Conservation (phyloP, 2,888 invertebrate species). For the Deilephila elpenor region DNA sequence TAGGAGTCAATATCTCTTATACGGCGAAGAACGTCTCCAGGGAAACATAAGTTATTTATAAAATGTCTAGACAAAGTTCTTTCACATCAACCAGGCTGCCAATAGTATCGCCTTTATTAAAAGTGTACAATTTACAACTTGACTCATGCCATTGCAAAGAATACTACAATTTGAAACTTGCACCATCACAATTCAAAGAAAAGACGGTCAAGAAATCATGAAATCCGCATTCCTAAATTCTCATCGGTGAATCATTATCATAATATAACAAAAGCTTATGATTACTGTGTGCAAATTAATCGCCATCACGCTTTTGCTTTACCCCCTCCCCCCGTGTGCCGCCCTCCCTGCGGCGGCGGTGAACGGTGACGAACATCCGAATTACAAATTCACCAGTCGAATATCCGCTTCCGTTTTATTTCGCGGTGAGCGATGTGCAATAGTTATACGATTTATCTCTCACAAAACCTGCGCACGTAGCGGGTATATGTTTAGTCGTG, state of each 20-base stretch:
- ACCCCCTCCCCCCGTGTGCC: neutral
- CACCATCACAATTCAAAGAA: conserved; percentile 13
- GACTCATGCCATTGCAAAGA: neutral
- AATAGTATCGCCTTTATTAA: neutral
- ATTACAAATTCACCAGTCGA: conserved; percentile 55
- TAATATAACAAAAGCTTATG: conserved; percentile 1
- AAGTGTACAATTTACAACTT: neutral
- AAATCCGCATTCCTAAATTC: conserved; percentile 20
- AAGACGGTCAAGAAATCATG: neutral
- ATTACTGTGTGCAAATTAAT: conserved; percentile 18
- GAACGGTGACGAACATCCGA: conserved; percentile 39
- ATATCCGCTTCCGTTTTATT: conserved; percentile 61
- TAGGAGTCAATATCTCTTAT: no score
- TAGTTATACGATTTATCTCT: conserved; percentile 35
- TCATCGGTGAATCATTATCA: conserved; percentile 4
- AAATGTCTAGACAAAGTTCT: conserved; percentile 2
- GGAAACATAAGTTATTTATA: neutral
- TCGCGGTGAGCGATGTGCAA: conserved; percentile 41
- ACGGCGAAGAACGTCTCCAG: no score
- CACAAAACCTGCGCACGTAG: conserved; percentile 26
- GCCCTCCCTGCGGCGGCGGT: neutral
- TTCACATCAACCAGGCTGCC: neutral
- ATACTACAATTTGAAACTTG: neutral
- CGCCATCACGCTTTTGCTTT: neutral
- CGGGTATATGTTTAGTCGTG: neutral